These are phyloP conservation scores for Cremastobaeus sp. DNA, from an alignment of 2,888 invertebrate species.

Conservation along the genomic window DNA sequence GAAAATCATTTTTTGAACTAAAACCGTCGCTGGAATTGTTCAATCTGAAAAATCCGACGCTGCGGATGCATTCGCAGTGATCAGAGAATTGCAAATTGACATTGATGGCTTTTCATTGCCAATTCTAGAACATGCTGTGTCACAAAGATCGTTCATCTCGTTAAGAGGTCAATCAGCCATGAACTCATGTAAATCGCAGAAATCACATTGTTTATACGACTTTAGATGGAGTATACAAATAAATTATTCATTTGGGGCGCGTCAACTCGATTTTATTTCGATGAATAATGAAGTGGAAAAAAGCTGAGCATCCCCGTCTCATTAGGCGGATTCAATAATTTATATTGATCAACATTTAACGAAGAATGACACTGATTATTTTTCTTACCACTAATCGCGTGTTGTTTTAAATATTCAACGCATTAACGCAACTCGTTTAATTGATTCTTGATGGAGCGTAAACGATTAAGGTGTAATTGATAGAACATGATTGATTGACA, in stretches of 20 bases:
- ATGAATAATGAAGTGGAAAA: conserved; percentile 33
- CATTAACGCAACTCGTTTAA: too few species aligned
- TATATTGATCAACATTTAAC: too few species aligned
- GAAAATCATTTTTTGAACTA: too few species aligned
- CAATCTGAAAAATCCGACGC: too few species aligned
- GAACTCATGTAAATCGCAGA: conserved; percentile 54
- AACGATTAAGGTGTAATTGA: too few species aligned
- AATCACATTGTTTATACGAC: conserved; percentile 58
- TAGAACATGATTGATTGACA: too few species aligned
- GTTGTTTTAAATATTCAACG: too few species aligned
- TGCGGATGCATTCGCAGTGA: conserved; percentile 14
- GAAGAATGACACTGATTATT: not conserved
- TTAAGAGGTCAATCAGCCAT: conserved; percentile 57
- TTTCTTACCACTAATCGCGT: not conserved
- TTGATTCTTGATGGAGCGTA: too few species aligned
- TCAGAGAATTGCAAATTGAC: conserved; percentile 55
- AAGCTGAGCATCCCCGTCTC: conserved; percentile 14
- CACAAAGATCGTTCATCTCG: conserved; percentile 51
- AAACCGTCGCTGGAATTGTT: too few species aligned
- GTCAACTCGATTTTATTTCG: conserved; percentile 14
- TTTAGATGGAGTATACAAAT: conserved; percentile 49
- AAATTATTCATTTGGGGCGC: conserved; percentile 34
- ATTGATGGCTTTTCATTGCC: conserved; percentile 59
- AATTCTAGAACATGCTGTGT: conserved; percentile 46
- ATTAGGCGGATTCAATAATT: too few species aligned